Conservation (phyloP, 2,113 vertebrate species). For the Leptobrachium leishanense region DNA sequence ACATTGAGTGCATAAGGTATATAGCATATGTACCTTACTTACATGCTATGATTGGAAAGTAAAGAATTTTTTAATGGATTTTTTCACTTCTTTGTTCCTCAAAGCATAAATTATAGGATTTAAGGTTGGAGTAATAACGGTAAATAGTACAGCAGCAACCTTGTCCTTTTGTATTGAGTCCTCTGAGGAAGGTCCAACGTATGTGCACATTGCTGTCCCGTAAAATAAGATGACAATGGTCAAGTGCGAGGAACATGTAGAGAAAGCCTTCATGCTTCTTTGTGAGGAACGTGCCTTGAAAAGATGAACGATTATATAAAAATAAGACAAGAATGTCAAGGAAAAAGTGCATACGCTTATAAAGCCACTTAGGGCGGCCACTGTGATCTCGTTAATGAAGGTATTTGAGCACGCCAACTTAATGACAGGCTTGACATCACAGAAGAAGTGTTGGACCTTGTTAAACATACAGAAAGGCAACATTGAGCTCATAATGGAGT, state of each 20-base stretch:
- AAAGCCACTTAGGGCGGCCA: constrained; percentile 14
- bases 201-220: constrained; percentile 37
- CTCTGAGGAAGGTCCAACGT: constrained; percentile 28
- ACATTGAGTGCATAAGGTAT: no score
- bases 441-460: constrained; percentile 26
- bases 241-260: constrained; percentile 47
- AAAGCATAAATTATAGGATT: constrained; percentile 38
- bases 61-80: no score
- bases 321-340: constrained; percentile 44
- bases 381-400: neutral
- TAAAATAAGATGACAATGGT: constrained; percentile 41
- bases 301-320: constrained; percentile 20
- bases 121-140: constrained; percentile 39
- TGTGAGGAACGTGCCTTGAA: neutral
- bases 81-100: constrained; percentile 40
- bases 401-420: constrained; percentile 28
- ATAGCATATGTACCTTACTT: no score
- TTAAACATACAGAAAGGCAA: constrained; percentile 22
- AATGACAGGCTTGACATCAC: constrained; percentile 31
- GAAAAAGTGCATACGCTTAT: neutral
- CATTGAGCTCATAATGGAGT: constrained; percentile 19
- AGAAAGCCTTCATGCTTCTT: constrained; percentile 35
- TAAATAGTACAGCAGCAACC: constrained; percentile 31
- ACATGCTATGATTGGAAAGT: no score
- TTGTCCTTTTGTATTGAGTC: constrained; percentile 25